Evolutionary conservation across 2,888 invertebrate genomes (phyloP).

Genomic region (Rhaphigaster nebulosa): DNA sequence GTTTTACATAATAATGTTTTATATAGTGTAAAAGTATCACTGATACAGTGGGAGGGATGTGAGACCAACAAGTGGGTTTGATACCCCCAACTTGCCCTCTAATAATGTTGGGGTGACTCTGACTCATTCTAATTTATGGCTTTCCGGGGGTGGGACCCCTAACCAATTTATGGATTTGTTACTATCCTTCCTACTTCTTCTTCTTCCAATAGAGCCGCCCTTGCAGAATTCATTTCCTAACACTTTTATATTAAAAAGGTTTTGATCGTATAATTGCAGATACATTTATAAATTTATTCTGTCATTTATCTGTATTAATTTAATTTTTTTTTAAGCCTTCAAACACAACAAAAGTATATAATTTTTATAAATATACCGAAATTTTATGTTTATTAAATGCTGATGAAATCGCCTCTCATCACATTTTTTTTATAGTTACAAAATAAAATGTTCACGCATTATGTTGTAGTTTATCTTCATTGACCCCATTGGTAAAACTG

Average conservation of each 20-base stretch:
- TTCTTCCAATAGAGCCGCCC: not conserved
- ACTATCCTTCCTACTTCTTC: not conserved
- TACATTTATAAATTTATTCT: no score
- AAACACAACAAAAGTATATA: no score
- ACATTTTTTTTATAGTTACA: no score
- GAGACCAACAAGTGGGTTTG: conserved; percentile 42
- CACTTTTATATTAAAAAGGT: not conserved
- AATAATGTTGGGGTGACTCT: conserved; percentile 41
- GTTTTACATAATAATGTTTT: not conserved
- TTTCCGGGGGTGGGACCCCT: not conserved
- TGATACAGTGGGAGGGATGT: not conserved
- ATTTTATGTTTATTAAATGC: no score
- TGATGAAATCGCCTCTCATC: no score
- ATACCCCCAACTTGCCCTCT: conserved; percentile 5
- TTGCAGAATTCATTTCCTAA: not conserved
- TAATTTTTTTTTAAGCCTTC: no score
- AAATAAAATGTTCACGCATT: no score
- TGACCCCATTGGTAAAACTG: no score
- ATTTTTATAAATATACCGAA: no score
- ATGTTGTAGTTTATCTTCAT: no score
- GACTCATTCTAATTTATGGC: conserved; percentile 43
- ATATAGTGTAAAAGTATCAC: not conserved
- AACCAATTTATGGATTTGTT: conserved; percentile 30
- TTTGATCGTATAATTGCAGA: not conserved
- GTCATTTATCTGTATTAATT: no score